Evolutionary conservation across 2,113 vertebrate genomes (phyloP).

Genomic region (Panthera tigris): DNA sequence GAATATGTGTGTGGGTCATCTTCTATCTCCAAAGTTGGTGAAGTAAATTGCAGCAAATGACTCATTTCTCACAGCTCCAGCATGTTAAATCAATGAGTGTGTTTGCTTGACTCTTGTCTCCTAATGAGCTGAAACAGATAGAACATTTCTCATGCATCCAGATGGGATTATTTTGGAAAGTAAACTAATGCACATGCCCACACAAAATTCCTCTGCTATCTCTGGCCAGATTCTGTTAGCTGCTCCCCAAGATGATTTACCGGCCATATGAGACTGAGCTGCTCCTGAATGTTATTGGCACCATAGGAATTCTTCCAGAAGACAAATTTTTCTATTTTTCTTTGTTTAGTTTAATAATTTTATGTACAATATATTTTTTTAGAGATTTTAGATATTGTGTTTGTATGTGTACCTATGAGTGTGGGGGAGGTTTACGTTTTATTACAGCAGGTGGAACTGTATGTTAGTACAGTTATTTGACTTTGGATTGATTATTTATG

Average conservation of each 20-base stretch:
- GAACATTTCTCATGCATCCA: constrained; percentile 73
- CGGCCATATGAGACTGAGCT: constrained; percentile 18
- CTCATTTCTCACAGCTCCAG: constrained; percentile 67
- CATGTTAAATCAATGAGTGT: constrained; percentile 70
- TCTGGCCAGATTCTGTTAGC: constrained; percentile 65
- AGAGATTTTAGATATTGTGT: neutral
- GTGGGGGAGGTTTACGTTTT: neutral
- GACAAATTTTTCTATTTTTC: neutral
- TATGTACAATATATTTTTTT: neutral
- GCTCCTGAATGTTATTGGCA: constrained; percentile 12
- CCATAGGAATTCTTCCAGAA: constrained; percentile 9
- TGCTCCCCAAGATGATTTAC: constrained; percentile 63
- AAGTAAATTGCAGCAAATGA: constrained; percentile 68
- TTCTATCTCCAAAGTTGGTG: constrained; percentile 72
- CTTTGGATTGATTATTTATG: neutral
- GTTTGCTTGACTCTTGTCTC: constrained; percentile 70
- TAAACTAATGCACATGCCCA: constrained; percentile 58
- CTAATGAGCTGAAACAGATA: constrained; percentile 73
- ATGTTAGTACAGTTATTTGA: neutral
- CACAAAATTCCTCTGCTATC: constrained; percentile 70
- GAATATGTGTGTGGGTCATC: constrained; percentile 59
- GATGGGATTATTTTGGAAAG: constrained; percentile 78
- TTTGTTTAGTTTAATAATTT: neutral
- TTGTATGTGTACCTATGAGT: neutral
- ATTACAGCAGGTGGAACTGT: neutral